Base-by-base conservation (phyloP, 2,888 invertebrate genomes). In the Dicyrtoma fusca region DNA sequence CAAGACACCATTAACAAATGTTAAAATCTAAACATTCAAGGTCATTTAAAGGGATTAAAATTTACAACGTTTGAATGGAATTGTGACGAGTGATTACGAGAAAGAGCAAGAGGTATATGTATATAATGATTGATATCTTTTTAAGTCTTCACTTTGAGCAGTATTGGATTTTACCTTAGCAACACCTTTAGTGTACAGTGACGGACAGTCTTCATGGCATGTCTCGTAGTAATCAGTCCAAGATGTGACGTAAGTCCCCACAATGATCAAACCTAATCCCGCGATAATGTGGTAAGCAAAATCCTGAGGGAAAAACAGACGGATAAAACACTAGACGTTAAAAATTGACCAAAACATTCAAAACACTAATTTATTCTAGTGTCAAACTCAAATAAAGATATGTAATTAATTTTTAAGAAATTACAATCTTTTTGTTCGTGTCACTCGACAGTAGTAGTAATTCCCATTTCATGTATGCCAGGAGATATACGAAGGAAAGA, bases 151-250 rank as follows among this genome's bases (percentile, higher is more conserved):
- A n/a, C n/a, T n/a, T n/a, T n/a, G n/a, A n/a, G n/a, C n/a, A n/a
- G n/a, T n/a, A n/a, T n/a, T n/a, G n/a, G n/a, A n/a, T n/a, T n/a
- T 25, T 57, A 66, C 66, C 66, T 68, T 68, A 17, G 68, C 68
- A 19, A 68, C 68, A 14, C 57, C 57, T 25, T 68, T 68, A 6
- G 57, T 68, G 45, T 68, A 68, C 17, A 59, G 17, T 6, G 68
- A 57, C 11, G 68, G 57, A 17, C 68, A 68, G 1, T 1, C 25
- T 2, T 57, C 23, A 4, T 57, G 13, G 45, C 68, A 68, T 11
- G 42, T 17, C 10, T 44, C 57, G 57, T 45, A 68, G 23, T 68
- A 68, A 34, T 57, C 68, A 6, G 44, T 45, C 47, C 55, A 57
- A 3, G 68, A 42, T 21, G 57, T 68, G 1, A 59, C 4, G 23